A percentile compares a stretch with the other conserved stretches of the same genome.
Conservation (phyloP, 2,888 invertebrate species). For the Cerastis leucographa region DNA sequence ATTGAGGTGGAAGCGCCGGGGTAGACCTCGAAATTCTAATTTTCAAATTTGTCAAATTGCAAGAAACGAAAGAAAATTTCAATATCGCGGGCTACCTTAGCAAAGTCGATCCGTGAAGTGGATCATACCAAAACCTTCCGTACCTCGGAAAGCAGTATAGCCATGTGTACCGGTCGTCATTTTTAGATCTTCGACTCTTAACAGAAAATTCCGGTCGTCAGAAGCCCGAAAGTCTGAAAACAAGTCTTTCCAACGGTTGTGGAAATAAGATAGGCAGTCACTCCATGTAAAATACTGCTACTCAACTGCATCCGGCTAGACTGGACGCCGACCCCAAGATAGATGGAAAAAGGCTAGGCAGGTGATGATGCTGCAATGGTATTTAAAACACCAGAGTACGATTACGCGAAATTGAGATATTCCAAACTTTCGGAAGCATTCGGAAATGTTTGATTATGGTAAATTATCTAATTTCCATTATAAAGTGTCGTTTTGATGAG, state of each 20-base stretch:
- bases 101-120: neutral
- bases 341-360: neutral
- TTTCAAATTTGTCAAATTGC: too few species aligned
- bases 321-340: neutral
- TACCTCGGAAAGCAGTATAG: neutral
- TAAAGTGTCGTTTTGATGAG: neutral
- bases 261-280: neutral
- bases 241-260: neutral
- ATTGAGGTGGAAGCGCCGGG: too few species aligned
- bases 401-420: constrained; percentile 11
- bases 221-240: neutral
- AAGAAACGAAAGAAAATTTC: too few species aligned
- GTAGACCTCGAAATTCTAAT: too few species aligned
- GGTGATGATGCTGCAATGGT: neutral
- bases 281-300: neutral
- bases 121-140: neutral
- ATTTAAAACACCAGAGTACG: neutral
- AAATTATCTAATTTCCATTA: constrained; percentile 21
- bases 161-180: neutral
- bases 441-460: constrained; percentile 8
- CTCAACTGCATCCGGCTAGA: neutral
- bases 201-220: neutral
- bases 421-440: constrained; percentile 1
- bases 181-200: neutral
- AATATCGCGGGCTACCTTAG: too few species aligned